A percentile compares a stretch with the other conserved stretches of the same genome.
These are phyloP conservation scores for Thryonomys swinderianus DNA, from an alignment of 2,113 vertebrate species.

Conservation along the genomic window DNA sequence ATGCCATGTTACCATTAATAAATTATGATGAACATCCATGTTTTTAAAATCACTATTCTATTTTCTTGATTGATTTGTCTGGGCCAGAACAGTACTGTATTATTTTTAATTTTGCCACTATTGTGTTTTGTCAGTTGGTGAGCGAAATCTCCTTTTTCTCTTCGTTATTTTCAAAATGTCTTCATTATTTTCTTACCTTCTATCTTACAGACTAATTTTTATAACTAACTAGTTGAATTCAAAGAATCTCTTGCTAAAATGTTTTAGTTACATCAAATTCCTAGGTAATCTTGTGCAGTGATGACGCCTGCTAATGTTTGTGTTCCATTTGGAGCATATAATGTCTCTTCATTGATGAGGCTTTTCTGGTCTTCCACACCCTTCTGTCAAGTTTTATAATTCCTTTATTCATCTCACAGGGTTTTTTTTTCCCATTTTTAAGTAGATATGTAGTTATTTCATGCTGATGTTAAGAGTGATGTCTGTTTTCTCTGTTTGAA, in stretches of 20 bases:
- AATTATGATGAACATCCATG: slow-evolving; percentile 38
- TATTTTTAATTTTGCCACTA: slow-evolving; percentile 15
- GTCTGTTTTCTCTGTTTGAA: slow-evolving; percentile 10
- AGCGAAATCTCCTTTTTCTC: neutral
- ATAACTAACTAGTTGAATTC: slow-evolving; percentile 19
- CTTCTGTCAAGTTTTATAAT: slow-evolving; percentile 11
- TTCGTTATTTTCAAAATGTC: slow-evolving; percentile 43
- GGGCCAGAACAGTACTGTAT: neutral
- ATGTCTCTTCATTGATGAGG: neutral
- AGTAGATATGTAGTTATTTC: neutral
- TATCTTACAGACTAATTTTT: slow-evolving; percentile 22
- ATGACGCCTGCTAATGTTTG: neutral
- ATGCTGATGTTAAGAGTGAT: neutral
- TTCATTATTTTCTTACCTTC: slow-evolving; percentile 36
- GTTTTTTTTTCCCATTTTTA: slow-evolving; percentile 20
- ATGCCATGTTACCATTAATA: slow-evolving; percentile 42
- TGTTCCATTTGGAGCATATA: slow-evolving; percentile 21
- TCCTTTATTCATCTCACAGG: neutral
- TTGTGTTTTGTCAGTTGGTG: slow-evolving; percentile 12
- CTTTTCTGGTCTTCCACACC: neutral
- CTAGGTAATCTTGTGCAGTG: neutral
- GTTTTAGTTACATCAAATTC: neutral
- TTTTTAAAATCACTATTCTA: slow-evolving; percentile 10
- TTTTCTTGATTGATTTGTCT: slow-evolving; percentile 42
- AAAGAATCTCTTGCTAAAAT: slow-evolving; percentile 29